Evolutionary conservation across 2,888 invertebrate genomes (phyloP).

Genomic region (Ochropleura leucogaster): DNA sequence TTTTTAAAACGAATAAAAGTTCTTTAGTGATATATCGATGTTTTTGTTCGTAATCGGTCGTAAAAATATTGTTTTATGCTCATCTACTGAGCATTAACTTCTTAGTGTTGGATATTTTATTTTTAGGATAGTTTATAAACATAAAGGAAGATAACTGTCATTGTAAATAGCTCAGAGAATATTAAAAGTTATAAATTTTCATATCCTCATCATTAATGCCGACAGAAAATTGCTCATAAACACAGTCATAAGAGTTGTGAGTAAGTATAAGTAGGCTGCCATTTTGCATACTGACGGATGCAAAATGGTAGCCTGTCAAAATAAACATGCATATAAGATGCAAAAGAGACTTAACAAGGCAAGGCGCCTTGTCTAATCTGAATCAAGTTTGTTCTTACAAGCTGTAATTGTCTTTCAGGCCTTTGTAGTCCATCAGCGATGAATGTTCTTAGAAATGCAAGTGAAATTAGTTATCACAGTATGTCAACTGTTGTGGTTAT

Average conservation of each 20-base stretch:
- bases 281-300: slow-evolving; percentile 6
- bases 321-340: slow-evolving; percentile 21
- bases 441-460: slow-evolving; percentile 52
- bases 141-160: slow-evolving; percentile 15
- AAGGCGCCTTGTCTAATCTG: slow-evolving; percentile 60
- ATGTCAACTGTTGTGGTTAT: slow-evolving; percentile 60
- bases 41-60: slow-evolving; percentile 37
- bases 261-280: background rate
- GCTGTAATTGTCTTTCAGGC: slow-evolving; percentile 52
- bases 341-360: slow-evolving; percentile 21
- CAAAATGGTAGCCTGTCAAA: slow-evolving; percentile 22
- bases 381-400: slow-evolving; percentile 56
- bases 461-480: slow-evolving; percentile 63
- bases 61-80: slow-evolving; percentile 56
- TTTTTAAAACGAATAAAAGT: slow-evolving; percentile 51
- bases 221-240: slow-evolving; percentile 19
- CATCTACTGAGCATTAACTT: slow-evolving; percentile 31
- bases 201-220: slow-evolving; percentile 5
- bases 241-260: background rate
- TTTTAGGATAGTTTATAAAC: slow-evolving; percentile 8
- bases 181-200: slow-evolving; percentile 9
- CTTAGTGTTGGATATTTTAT: slow-evolving; percentile 17
- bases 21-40: slow-evolving; percentile 35
- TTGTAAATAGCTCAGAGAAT: slow-evolving; percentile 9
- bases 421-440: slow-evolving; percentile 64